Evolutionary conservation across 2,797 vertebrate genomes (phyloP).

Genomic region (Peromyscus nudipes): DNA sequence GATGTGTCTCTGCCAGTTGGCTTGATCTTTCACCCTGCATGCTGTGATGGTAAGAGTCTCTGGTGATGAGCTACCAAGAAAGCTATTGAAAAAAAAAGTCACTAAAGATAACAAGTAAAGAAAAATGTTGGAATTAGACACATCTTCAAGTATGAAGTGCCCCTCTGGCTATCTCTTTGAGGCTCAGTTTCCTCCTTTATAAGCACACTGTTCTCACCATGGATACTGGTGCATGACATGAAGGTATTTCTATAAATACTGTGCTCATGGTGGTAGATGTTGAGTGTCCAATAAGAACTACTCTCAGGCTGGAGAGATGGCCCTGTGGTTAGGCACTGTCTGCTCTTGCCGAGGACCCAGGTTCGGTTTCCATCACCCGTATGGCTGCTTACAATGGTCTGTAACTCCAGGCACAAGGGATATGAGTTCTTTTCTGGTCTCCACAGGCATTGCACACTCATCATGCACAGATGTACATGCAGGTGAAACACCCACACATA

Average conservation of each 20-base stretch:
- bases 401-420: not conserved
- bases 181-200: not conserved
- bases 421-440: not conserved
- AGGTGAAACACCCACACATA: not conserved
- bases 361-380: not conserved
- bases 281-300: not conserved
- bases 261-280: not conserved
- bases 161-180: not conserved
- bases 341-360: not conserved
- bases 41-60: not conserved
- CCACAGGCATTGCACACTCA: not conserved
- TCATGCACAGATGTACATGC: not conserved
- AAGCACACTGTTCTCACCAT: not conserved
- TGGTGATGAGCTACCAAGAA: not conserved
- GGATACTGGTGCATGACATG: no score
- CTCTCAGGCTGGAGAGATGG: not conserved
- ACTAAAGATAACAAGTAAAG: not conserved
- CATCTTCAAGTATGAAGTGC: not conserved
- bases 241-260: not conserved
- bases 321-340: not conserved
- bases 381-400: not conserved
- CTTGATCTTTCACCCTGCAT: constrained; percentile 36
- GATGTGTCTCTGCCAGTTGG: not conserved
- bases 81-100: not conserved
- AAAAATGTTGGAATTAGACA: not conserved